Percentiles rank a stretch among this genome's conserved stretches.
Evolutionary conservation across 2,797 vertebrate species (phyloP).

Genomic region (Pipistrellus pipistrellus): DNA sequence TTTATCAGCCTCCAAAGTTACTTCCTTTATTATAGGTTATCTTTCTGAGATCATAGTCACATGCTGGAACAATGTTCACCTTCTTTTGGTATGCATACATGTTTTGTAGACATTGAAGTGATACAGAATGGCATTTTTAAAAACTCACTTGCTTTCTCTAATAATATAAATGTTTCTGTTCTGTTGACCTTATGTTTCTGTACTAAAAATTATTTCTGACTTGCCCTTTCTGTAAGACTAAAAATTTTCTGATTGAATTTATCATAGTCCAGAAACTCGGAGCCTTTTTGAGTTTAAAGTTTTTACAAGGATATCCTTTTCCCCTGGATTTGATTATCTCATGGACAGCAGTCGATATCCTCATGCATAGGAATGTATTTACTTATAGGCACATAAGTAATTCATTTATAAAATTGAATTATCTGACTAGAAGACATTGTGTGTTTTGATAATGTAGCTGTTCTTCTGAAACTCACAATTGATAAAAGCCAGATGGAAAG

Average conservation of each 20-base stretch:
- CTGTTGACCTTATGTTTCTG: slow-evolving; percentile 59
- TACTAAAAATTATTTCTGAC: slow-evolving; percentile 26
- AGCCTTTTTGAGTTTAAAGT: slow-evolving; percentile 28
- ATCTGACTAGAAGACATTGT: slow-evolving; percentile 88
- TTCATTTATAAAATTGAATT: slow-evolving; percentile 91
- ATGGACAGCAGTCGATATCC: slow-evolving; percentile 86
- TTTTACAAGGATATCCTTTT: slow-evolving; percentile 61
- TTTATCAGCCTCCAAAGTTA: not conserved
- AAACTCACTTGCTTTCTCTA: slow-evolving; percentile 25
- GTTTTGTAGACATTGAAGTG: slow-evolving; percentile 43
- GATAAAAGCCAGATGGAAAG: slow-evolving; percentile 91
- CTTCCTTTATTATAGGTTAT: slow-evolving; percentile 31
- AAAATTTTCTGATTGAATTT: slow-evolving; percentile 61
- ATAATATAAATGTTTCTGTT: slow-evolving; percentile 52
- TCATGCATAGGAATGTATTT: slow-evolving; percentile 88
- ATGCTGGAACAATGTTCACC: not conserved
- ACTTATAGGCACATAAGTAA: slow-evolving; percentile 89
- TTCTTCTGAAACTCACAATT: slow-evolving; percentile 86
- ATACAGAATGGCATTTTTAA: not conserved
- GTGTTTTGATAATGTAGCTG: slow-evolving; percentile 89
- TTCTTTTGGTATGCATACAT: slow-evolving; percentile 23
- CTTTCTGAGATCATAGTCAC: slow-evolving; percentile 52
- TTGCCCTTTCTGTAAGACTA: not conserved
- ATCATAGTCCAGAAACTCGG: slow-evolving; percentile 60
- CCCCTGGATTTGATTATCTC: slow-evolving; percentile 87